phyloP scores from a whole-genome alignment of 1,140 invertebrate genomes.

The Hypothenemus hampei region DNA sequence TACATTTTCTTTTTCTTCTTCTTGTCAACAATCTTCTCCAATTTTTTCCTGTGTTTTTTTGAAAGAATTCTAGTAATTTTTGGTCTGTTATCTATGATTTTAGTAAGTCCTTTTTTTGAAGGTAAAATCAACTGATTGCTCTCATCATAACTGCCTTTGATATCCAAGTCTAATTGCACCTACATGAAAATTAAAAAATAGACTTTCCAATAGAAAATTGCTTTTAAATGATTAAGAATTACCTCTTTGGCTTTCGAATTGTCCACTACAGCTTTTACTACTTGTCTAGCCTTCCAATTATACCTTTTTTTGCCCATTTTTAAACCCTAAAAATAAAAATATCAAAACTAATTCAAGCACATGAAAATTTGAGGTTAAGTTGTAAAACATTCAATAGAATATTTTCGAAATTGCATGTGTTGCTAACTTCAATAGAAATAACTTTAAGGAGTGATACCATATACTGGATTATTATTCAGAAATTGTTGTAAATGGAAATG shows the following conservation, averaged over 20 bases:
- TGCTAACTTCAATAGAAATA: no score
- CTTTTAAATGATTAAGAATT: conserved; percentile 28
- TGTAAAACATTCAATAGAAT: no score
- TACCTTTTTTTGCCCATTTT: conserved; percentile 51
- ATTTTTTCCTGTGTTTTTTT: conserved; percentile 79
- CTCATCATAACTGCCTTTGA: conserved; percentile 61
- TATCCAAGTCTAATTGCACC: conserved; percentile 60
- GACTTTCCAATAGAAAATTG: not conserved
- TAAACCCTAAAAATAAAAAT: not conserved
- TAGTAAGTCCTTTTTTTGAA: conserved; percentile 74
- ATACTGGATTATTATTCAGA: no score
- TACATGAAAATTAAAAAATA: conserved; percentile 37
- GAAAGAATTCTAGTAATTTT: conserved; percentile 64
- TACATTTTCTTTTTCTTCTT: conserved; percentile 85
- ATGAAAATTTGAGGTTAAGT: conserved; percentile 5
- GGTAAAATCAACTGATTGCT: conserved; percentile 78
- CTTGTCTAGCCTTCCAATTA: conserved; percentile 72
- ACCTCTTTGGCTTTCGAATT: conserved; percentile 65
- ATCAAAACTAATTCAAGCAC: not conserved
- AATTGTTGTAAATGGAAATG: not conserved
- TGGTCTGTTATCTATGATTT: conserved; percentile 53
- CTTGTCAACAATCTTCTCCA: conserved; percentile 81
- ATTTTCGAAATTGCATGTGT: no score
- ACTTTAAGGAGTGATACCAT: no score
- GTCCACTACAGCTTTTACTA: conserved; percentile 64